Base-by-base conservation (phyloP, 2,888 invertebrate species). In the Trypoxylon attenuatum region DNA sequence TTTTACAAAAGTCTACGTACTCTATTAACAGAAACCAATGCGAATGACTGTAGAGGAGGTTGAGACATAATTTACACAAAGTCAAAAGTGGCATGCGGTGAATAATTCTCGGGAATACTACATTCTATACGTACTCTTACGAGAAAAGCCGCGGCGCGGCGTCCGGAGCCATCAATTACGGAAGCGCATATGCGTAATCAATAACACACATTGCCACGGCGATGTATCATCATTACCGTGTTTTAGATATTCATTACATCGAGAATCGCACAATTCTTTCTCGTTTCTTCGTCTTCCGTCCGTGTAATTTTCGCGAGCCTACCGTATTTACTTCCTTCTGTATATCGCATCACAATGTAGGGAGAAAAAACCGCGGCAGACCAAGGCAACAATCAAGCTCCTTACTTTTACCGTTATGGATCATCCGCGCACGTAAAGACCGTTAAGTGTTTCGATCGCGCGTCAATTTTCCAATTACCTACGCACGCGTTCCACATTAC, bases 401-500 rank as follows among this genome's bases (percentile, higher is more conserved):
- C 23, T 43, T 18, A 23, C 27, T 16, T 70, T 63, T 62, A 68
- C 67, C 71, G 62, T 71, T 71, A 71, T 55, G 53, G 54, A 70
- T 69, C 56, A 49, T 33, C 27, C 41, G 53, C 38, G 45, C 47
- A 52, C 52, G 59, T 68, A 63, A 64, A 66, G 63, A 63, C 65
- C 62, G 75, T 59, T 68, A 70, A 72, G 65, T 65, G 63, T 67
- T 66, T 60, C 58, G 75, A 76, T 76, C 65, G 76, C 64, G 71
- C 72, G 64, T 77, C 73, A 68, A 79, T 79, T 76, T 81, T 70
- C 79, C 74, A 78, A 80, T 81, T 78, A 78, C 74, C 62, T 63
- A 64, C 69, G 66, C 67, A 63, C 68, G 67, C 70, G 73, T 78
- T 69, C 60, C 67, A 68, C 70, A 62, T 69, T 61, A 77, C 69